Base-by-base conservation (phyloP, 2,797 vertebrate species). In the Alauda arvensis region DNA sequence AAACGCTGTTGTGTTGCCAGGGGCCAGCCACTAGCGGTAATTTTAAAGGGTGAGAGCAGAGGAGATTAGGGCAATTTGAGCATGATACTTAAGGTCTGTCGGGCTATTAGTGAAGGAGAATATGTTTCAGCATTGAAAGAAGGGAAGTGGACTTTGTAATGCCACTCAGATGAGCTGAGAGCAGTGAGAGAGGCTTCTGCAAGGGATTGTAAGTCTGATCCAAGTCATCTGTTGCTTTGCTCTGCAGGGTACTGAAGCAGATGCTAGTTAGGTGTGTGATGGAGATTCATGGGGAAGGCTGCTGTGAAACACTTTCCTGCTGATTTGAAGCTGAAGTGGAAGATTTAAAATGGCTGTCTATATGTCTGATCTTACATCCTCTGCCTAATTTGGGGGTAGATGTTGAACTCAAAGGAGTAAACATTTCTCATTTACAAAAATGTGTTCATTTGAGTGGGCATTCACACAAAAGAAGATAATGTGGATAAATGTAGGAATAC, bases 11-110 rank as follows among this genome's bases (percentile, higher is more conserved):
- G 79, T 68, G 59, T 95, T 91, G 93, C 90, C 90, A 94, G 68
- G 31, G 72, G 91, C 85, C 92, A 90, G n/a, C 89, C 82, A 60
- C 88, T 83, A 90, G 60, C 84, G 78, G 63, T 93, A 70, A 77
- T 79, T 95, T 96, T 95, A 95, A 96, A 94, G 70, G 78, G 91
- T 93, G 90, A 85, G 60, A 92, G 90, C 65, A 71, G 69, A 88
- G 83, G 83, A 91, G 51, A 79, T 65, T 68, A 80, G 66, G 57
- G 67, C 56, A 81, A 68, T 91, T 93, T 93, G 61, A 78, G 76
- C 84, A 63, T 45, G 77, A 90, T 92, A 63, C 70, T 95, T 94
- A 88, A 87, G 74, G 84, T 59, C 40, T 33, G 33, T 85, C 70
- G 46, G 48, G 77, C 57, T 84, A 72, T 94, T 90, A 88, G 62